Evolutionary conservation across 2,888 invertebrate genomes (phyloP).

Genomic region (Drosophila barbarae): DNA sequence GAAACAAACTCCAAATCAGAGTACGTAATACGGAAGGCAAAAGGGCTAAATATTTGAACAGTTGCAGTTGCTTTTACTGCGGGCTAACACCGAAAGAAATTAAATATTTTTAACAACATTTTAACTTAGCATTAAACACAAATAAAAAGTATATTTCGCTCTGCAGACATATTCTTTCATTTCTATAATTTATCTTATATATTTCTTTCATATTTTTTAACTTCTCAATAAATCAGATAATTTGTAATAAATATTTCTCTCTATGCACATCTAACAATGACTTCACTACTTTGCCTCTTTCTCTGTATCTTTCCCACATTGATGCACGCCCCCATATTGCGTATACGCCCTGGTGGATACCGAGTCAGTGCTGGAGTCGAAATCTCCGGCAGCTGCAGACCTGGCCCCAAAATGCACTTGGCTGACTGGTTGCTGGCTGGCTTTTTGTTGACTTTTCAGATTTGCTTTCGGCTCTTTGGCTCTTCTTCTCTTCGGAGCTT

Average conservation of each 20-base stretch:
- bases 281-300: constrained; percentile 12
- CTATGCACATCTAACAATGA: constrained; percentile 23
- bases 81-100: neutral
- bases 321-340: constrained; percentile 44
- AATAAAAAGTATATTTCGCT: too few species aligned
- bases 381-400: constrained; percentile 29
- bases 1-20: constrained; percentile 28
- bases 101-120: neutral
- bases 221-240: neutral
- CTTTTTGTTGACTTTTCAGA: constrained; percentile 70
- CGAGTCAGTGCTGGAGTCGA: neutral
- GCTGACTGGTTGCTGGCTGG: constrained; percentile 43
- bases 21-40: constrained; percentile 42
- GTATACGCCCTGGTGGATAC: constrained; percentile 53
- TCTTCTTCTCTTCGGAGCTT: constrained; percentile 45
- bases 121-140: too few species aligned
- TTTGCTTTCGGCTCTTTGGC: constrained; percentile 48
- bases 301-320: constrained; percentile 33
- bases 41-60: constrained; percentile 29
- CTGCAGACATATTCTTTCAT: too few species aligned
- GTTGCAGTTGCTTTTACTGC: constrained; percentile 22
- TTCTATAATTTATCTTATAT: neutral
- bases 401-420: constrained; percentile 62
- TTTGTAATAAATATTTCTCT: neutral
- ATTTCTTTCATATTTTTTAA: too few species aligned